Evolutionary conservation across 2,888 invertebrate genomes (phyloP), one percentile per base, ranked within the genome.

Genomic region (Nycteola revayana): DNA sequence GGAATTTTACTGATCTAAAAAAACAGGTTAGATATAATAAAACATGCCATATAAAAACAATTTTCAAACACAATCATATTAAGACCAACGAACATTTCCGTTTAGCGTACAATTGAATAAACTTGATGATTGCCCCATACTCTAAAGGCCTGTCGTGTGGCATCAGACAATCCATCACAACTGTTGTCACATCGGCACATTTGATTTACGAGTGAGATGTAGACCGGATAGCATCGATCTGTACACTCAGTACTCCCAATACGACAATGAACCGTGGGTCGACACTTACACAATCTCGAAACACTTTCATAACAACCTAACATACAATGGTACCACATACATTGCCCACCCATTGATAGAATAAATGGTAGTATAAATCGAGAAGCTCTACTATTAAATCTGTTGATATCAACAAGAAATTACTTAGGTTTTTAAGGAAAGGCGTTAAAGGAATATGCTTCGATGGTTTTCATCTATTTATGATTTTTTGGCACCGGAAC

Each of bases 191-290:
- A 54, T 46, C 53, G 58, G 42, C 54, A 58, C 58, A 49, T 59
- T 61, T 64, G 70, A 73, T 71, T 61, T 63, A 75, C 45, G 45
- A 58, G 59, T 51, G 55, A 64, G 58, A 53, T 60, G 52, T 53
- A 53, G 54, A 60, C 66, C 73, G 70, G 77, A 78, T 78, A 65
- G 71, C 64, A 72, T 74, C 67, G 69, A 75, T 70, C 64, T 59
- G 50, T 51, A 59, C 61, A 72, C 67, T 70, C 64, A 58, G 49
- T 53, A 59, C 61, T 72, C 67, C 57, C 70, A 72, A 66, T 74
- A 66, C 68, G 74, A 79, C 83, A 80, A 79, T 76, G 77, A 80
- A 75, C 75, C 64, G 81, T 75, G 72, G 75, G 75, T 68, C 73
- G 78, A 40, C 28, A 44, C 54, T 85, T 82, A 60, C 79, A 67